Base-by-base conservation (phyloP, 2,888 invertebrate genomes). In the Spodoptera exigua region DNA sequence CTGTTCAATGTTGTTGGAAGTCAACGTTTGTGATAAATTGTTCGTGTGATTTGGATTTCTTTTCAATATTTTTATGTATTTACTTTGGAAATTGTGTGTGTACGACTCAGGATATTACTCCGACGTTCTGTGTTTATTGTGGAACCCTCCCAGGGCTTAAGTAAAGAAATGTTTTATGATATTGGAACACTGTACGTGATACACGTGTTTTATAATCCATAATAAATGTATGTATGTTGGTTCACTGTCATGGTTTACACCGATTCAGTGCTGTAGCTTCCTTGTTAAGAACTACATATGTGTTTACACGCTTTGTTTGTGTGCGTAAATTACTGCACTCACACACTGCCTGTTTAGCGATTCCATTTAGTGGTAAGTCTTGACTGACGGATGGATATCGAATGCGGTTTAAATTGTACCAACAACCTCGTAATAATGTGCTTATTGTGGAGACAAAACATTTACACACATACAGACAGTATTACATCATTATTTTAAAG, bases 21-120 rank as follows among this genome's bases (percentile, higher is more conserved):
- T 72, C 63, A 61, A 61, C 60, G 56, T 60, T 78, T 75, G 68
- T 76, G 66, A 75, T 78, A 63, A 73, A 78, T 78, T 61, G 74
- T 68, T 68, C 36, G 43, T 57, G 36, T 62, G 73, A 70, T 55
- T 69, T 51, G 17, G 35, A 72, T 56, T 67, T 67, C 16, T 48
- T 48, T 69, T 61, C 48, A 61, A 67, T 72, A 56, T 64, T 55
- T 58, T 39, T 41, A 43, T 55, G 39, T 55, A 49, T 46, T 68
- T 54, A 40, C 44, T 60, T 55, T 47, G 27, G 13, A 51, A 70
- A 46, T 52, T 44, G 34, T 47, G 27, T 46, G 14, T 67, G 43
- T 66, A 40, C 14, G 57, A 41, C 46, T 66, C n/a, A n/a, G 16
- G 16, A 21, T 34, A 12, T 66, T 56, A 40, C 45, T 36, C 18